These are phyloP conservation scores for Anser brachyrhynchus DNA, from an alignment of 2,113 vertebrate species.

Conservation along the genomic window DNA sequence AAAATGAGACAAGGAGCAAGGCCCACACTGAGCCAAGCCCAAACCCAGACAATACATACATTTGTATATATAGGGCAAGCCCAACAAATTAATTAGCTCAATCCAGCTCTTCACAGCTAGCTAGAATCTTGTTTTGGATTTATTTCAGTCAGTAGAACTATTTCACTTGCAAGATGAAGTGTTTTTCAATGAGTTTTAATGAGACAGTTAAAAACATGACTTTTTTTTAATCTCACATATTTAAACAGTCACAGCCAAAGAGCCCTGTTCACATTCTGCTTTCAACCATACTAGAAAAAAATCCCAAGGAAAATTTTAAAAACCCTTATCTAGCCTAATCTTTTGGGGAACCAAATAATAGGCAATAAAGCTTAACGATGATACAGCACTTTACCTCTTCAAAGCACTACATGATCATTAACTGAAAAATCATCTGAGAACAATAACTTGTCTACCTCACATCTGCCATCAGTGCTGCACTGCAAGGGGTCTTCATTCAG, in stretches of 20 bases:
- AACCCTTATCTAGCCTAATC: neutral
- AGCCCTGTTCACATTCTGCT: neutral
- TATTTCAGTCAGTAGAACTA: constrained; percentile 37
- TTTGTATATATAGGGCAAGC: neutral
- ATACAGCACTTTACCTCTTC: constrained; percentile 4
- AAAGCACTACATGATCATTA: constrained; percentile 21
- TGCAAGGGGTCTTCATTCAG: neutral
- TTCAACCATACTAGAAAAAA: neutral
- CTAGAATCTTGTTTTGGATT: constrained; percentile 35
- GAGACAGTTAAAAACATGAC: constrained; percentile 35
- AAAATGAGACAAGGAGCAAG: neutral
- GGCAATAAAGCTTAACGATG: neutral
- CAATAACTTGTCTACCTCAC: neutral
- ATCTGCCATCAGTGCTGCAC: neutral
- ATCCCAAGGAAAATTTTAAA: neutral
- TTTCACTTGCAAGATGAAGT: constrained; percentile 36
- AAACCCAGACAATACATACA: neutral
- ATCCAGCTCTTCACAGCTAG: constrained; percentile 5
- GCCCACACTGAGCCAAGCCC: neutral
- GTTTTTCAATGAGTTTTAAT: constrained; percentile 41
- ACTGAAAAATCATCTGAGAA: constrained; percentile 15
- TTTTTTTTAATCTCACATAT: constrained; percentile 12
- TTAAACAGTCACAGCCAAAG: neutral
- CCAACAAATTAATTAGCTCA: neutral
- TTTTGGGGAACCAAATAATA: constrained; percentile 2